Percentiles rank a stretch among this genome's conserved stretches.
Evolutionary conservation across 1,140 invertebrate species (phyloP).

Genomic region (Oedothorax gibbosus): DNA sequence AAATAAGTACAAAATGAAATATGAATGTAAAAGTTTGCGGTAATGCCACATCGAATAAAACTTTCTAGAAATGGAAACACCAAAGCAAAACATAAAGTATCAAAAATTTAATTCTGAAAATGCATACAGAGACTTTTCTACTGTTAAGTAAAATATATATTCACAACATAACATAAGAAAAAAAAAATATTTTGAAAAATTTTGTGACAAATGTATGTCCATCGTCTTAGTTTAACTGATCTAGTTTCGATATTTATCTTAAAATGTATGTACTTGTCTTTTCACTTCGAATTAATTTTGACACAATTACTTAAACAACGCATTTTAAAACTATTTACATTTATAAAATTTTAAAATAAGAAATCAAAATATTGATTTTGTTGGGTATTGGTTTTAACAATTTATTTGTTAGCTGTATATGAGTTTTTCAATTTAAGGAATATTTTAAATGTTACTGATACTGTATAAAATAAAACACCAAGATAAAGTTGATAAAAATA

Average conservation of each 20-base stretch:
- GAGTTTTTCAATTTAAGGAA: too few relatives aligned
- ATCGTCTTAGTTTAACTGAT: slow-evolving; percentile 7
- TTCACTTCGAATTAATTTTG: too few relatives aligned
- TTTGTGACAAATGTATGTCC: slow-evolving; percentile 20
- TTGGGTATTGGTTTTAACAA: too few relatives aligned
- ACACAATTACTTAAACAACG: too few relatives aligned
- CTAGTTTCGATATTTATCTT: background rate
- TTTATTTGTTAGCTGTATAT: too few relatives aligned
- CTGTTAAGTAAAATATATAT: slow-evolving; percentile 45
- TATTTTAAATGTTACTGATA: too few relatives aligned
- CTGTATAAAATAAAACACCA: too few relatives aligned
- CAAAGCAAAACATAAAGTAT: slow-evolving; percentile 14
- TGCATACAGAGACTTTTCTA: slow-evolving; percentile 19
- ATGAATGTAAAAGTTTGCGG: slow-evolving; percentile 42
- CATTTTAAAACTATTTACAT: too few relatives aligned
- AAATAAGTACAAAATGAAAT: slow-evolving; percentile 22
- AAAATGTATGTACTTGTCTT: too few relatives aligned
- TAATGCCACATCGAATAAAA: slow-evolving; percentile 35
- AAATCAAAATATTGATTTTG: too few relatives aligned
- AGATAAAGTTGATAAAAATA: too few relatives aligned
- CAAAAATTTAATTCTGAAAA: slow-evolving; percentile 45
- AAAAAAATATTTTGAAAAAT: slow-evolving; percentile 42
- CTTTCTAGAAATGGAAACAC: slow-evolving; percentile 27
- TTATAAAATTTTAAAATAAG: too few relatives aligned
- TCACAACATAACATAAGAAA: slow-evolving; percentile 37